Percentiles rank a stretch among this genome's conserved stretches.
phyloP scores from a whole-genome alignment of 2,888 invertebrate species.

The Adelphocoris suturalis region DNA sequence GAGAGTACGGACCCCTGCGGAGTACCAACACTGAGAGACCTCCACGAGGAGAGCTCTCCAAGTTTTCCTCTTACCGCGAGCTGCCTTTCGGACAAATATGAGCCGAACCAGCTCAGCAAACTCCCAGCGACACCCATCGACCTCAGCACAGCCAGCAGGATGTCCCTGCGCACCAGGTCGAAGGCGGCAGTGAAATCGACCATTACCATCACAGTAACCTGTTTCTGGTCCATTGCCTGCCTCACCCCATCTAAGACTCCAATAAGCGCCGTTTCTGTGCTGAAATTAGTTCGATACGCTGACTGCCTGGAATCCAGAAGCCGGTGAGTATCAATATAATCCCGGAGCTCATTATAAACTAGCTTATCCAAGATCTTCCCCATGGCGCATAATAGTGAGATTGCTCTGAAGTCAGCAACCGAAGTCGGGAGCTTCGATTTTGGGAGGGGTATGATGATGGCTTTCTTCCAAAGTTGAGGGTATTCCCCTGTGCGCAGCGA shows the following conservation, averaged over 20 bases:
- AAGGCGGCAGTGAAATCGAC: conserved; percentile 40
- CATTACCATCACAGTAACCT: conserved; percentile 29
- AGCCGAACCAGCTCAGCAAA: background rate
- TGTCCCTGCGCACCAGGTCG: background rate
- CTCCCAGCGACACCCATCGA: background rate
- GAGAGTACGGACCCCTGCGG: conserved; percentile 21
- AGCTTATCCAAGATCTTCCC: conserved; percentile 22
- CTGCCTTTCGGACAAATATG: background rate
- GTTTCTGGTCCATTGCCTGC: background rate
- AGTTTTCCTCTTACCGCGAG: background rate
- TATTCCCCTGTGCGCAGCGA: background rate
- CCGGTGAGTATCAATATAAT: background rate
- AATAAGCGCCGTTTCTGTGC: conserved; percentile 30
- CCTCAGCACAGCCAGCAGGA: background rate
- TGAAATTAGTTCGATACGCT: conserved; percentile 10
- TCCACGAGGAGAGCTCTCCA: background rate
- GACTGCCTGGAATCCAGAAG: conserved; percentile 41
- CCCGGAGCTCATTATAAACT: background rate
- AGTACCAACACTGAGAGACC: background rate
- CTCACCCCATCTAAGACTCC: conserved; percentile 9
- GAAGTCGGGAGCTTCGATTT: background rate
- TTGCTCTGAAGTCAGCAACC: conserved; percentile 3
- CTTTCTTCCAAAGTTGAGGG: conserved; percentile 17
- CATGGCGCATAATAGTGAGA: background rate
- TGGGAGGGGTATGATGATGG: background rate